phyloP scores from a whole-genome alignment of 2,113 vertebrate species.

The Gasterosteus aculeatus region DNA sequence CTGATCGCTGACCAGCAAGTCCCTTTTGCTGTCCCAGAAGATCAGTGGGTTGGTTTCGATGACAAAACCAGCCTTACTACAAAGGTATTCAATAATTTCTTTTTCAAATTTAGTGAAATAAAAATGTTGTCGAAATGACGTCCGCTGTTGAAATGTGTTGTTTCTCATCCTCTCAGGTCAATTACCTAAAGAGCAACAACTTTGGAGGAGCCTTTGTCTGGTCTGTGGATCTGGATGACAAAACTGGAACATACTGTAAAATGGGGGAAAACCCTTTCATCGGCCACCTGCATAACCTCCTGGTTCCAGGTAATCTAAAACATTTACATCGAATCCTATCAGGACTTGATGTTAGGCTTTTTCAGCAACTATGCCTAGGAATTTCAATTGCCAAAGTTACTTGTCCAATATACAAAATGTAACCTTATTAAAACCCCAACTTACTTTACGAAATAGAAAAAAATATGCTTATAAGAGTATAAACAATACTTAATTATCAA shows the following conservation, averaged over 20 bases:
- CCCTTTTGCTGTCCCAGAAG: slow-evolving; percentile 76
- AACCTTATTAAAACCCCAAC: too few species aligned
- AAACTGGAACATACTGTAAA: slow-evolving; percentile 77
- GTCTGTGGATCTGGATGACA: slow-evolving; percentile 84
- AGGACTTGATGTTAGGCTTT: not conserved
- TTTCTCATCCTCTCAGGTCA: slow-evolving; percentile 54
- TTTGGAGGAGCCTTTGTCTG: slow-evolving; percentile 82
- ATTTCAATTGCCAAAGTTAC: not conserved
- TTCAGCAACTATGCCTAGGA: not conserved
- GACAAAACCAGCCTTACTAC: slow-evolving; percentile 62
- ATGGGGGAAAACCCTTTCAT: slow-evolving; percentile 76
- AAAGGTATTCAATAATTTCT: slow-evolving; percentile 70
- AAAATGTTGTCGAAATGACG: not conserved
- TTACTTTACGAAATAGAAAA: too few species aligned
- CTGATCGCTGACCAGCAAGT: slow-evolving; percentile 77
- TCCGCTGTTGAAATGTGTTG: not conserved
- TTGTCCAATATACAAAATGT: not conserved
- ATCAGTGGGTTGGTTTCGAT: slow-evolving; percentile 83
- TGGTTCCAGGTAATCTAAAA: not conserved
- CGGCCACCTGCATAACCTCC: slow-evolving; percentile 19
- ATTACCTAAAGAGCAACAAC: slow-evolving; percentile 71
- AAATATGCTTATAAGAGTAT: too few species aligned
- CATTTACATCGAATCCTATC: not conserved
- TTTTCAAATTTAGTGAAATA: not conserved
- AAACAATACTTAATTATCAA: too few species aligned